phyloP scores from a whole-genome alignment of 1,140 invertebrate genomes.

The Camponotus floridanus region DNA sequence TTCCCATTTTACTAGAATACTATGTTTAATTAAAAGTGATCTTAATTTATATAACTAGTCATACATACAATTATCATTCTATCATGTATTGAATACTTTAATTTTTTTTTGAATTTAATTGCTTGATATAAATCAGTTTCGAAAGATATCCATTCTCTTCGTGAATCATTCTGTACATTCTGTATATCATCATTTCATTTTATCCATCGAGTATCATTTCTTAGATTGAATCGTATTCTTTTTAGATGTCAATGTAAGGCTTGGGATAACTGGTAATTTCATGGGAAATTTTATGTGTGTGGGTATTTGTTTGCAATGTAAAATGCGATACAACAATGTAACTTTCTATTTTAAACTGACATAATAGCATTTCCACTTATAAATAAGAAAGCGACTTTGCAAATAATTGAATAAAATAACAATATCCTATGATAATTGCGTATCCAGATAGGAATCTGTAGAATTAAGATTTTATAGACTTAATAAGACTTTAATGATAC shows the following conservation, averaged over 20 bases:
- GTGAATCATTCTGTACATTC: background rate
- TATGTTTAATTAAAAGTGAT: conserved; percentile 18
- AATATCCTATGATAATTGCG: conserved; percentile 5
- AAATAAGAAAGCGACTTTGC: conserved; percentile 36
- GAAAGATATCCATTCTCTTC: background rate
- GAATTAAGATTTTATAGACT: too few relatives aligned
- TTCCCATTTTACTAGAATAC: background rate
- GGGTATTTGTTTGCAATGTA: conserved; percentile 21
- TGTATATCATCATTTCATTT: background rate
- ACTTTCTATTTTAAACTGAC: conserved; percentile 55
- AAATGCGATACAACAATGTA: conserved; percentile 37
- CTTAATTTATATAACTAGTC: background rate
- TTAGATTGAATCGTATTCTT: conserved; percentile 23
- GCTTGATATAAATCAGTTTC: background rate
- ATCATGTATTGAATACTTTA: background rate
- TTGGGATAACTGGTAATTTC: conserved; percentile 43
- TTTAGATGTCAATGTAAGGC: conserved; percentile 27
- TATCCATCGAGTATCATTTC: background rate
- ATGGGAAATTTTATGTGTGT: background rate
- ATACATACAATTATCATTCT: background rate
- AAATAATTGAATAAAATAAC: conserved; percentile 40
- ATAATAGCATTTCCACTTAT: conserved; percentile 39
- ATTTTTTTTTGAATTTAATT: background rate
- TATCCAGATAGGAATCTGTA: conserved; percentile 23
- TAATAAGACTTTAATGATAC: conserved; percentile 39